Base-by-base conservation (phyloP, 2,113 vertebrate species). In the Cariama cristata region DNA sequence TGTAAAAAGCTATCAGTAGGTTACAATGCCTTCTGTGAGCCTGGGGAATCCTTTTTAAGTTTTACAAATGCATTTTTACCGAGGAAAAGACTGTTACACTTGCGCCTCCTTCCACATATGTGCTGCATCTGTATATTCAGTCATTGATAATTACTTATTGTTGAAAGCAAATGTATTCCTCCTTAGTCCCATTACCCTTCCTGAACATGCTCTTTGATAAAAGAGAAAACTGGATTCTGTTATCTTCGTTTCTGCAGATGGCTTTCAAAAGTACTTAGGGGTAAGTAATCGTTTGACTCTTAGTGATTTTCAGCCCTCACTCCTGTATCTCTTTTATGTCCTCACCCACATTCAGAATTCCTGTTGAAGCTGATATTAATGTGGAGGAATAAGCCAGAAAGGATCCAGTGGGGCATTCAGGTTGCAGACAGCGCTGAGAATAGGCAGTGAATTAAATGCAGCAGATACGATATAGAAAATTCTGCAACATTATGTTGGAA, bases 161-260 rank as follows among this genome's bases (percentile, higher is more conserved):
- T 58, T 95, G 96, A 95, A 97, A 95, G 77, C 53, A 86, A 93
- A 94, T 85, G 27, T 81, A 86, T 94, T 75, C 49, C 32, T 97
- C 84, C 74, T 90, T 75, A 95, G 74, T 27, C 58, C 68, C 27
- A 38, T 85, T 82, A 90, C 60, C 77, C 69, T 85, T 94, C 80
- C 90, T 85, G 84, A 94, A 85, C 87, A 89, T 19, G 66, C 44
- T 79, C 80, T 96, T 89, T 82, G 84, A 84, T 91, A 96, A 49
- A 79, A 75, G 69, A 87, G 40, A 93, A 96, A 90, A 94, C 86
- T 79, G 80, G 32, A 81, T 94, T 87, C 69, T 67, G 64, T 81
- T 95, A 86, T 91, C 93, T 87, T 69, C 38, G 6, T 91, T 90
- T 91, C 62, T 94, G 79, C 81, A 85, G 88, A 85, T 58, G 62